Conservation (phyloP, 2,888 invertebrate species). For the Dicycla oo region DNA sequence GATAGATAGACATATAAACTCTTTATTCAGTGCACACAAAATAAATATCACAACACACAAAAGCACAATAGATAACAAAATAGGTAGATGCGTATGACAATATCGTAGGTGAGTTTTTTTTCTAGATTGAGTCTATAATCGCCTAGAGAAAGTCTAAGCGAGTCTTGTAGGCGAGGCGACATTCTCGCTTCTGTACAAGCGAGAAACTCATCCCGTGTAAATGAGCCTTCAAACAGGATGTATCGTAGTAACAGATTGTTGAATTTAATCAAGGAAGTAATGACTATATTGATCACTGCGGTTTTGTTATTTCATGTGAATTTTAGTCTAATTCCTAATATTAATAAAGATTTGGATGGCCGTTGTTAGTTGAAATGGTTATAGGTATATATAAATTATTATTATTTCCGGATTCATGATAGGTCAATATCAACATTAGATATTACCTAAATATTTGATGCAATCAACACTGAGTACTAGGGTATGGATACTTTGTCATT, state of each 20-base stretch:
- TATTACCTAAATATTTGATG: background rate
- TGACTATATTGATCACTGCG: constrained; percentile 33
- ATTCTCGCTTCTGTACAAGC: too few relatives aligned
- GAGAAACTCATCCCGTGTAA: background rate
- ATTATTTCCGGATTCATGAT: constrained; percentile 1
- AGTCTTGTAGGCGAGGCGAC: background rate
- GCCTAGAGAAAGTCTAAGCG: background rate
- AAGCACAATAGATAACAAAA: background rate
- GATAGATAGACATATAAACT: background rate
- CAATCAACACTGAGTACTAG: background rate
- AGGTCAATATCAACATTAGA: background rate
- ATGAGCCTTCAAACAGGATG: background rate
- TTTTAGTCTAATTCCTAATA: constrained; percentile 24
- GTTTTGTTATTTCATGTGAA: constrained; percentile 8
- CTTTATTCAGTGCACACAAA: background rate
- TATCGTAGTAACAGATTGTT: constrained; percentile 3
- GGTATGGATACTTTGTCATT: background rate
- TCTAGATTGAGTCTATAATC: background rate
- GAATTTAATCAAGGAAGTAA: constrained; percentile 53
- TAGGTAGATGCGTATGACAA: background rate
- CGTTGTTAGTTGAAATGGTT: constrained; percentile 10
- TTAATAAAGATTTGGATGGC: constrained; percentile 9
- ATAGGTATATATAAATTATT: background rate
- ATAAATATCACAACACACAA: too few relatives aligned
- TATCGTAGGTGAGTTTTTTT: background rate